A percentile compares a stretch with the other conserved stretches of the same genome.
These are phyloP conservation scores for Chondrilla cf. caribensis DNA, from an alignment of 37 sponge, comb jelly and placozoan species.

Conservation along the genomic window DNA sequence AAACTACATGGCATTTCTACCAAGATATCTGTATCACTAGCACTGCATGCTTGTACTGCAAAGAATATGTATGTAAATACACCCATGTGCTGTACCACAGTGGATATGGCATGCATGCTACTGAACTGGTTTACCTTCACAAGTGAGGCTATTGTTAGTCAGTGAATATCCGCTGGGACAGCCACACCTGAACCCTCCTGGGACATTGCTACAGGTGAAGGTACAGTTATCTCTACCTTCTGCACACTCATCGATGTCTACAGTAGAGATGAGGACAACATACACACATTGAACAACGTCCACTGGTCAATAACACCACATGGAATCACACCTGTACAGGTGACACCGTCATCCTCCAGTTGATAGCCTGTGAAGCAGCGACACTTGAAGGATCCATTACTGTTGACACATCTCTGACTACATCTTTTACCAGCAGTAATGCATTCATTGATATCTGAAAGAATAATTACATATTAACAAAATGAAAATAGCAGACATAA, in stretches of 20 bases:
- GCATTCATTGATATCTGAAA: constrained; percentile 21
- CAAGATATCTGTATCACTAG: too few species aligned
- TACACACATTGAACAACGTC: not conserved
- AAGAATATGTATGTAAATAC: too few species aligned
- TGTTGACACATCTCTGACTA: constrained; percentile 14
- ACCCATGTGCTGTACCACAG: too few species aligned
- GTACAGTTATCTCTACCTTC: constrained; percentile 4
- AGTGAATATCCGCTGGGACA: not conserved
- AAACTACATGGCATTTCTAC: too few species aligned
- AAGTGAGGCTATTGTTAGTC: not conserved
- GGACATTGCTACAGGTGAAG: not conserved
- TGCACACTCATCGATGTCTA: constrained; percentile 19
- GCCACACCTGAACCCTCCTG: constrained; percentile 10
- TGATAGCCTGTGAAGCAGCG: constrained; percentile 3
- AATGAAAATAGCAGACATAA: too few species aligned
- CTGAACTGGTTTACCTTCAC: constrained; percentile 20
- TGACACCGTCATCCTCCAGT: not conserved
- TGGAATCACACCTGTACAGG: not conserved
- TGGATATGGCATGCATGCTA: too few species aligned
- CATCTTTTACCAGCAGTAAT: not conserved
- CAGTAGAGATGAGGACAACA: not conserved
- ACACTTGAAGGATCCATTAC: constrained; percentile 5
- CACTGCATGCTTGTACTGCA: too few species aligned
- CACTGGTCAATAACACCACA: not conserved
- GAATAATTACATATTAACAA: too few species aligned